Conservation (phyloP, 1,140 invertebrate genomes). For the Apis dorsata region DNA sequence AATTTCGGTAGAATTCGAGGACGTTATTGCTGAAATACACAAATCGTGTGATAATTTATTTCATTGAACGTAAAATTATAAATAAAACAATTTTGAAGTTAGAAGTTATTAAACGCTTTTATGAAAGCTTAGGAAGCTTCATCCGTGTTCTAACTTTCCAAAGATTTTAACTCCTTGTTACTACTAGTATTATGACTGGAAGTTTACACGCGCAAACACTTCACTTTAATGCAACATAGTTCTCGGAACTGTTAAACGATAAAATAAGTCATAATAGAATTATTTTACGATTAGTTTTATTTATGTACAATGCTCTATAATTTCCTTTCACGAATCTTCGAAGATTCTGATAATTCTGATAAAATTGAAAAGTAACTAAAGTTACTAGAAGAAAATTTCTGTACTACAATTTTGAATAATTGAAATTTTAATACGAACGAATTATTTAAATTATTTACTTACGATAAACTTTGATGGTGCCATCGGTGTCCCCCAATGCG, state of each 20-base stretch:
- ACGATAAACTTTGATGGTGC: slow-evolving; percentile 93
- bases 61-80: too few species aligned
- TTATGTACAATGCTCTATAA: too few species aligned
- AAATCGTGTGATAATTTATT: slow-evolving; percentile 3
- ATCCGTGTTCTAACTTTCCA: neutral
- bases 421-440: too few species aligned
- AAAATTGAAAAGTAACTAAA: too few species aligned
- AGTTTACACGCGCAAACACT: slow-evolving; percentile 6
- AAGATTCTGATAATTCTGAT: too few species aligned
- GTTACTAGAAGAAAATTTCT: too few species aligned
- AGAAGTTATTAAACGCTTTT: neutral
- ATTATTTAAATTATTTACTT: slow-evolving; percentile 66
- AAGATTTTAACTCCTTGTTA: slow-evolving; percentile 6
- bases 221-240: neutral
- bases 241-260: too few species aligned
- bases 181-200: neutral
- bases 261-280: neutral
- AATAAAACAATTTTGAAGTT: neutral
- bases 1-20: slow-evolving; percentile 66
- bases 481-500: slow-evolving; percentile 92
- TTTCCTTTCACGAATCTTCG: too few species aligned
- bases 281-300: too few species aligned
- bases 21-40: slow-evolving; percentile 69
- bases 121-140: neutral
- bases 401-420: too few species aligned